A percentile compares a stretch with the other conserved stretches of the same genome.
Evolutionary conservation across 2,888 invertebrate genomes (phyloP).

Genomic region (Drosophila prolongata): DNA sequence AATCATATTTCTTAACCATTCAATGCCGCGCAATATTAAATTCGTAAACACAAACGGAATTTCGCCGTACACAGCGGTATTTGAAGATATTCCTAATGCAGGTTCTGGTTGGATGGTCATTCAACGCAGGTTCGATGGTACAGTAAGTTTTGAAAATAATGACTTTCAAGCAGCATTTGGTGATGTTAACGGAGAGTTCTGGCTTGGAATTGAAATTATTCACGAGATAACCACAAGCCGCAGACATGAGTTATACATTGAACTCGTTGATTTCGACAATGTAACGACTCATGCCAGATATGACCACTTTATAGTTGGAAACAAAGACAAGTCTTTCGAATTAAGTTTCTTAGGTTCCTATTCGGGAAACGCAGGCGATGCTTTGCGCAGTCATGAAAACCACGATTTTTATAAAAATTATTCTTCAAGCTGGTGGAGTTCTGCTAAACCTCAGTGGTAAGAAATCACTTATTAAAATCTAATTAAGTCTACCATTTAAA

Average conservation of each 20-base stretch:
- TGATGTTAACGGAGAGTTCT: neutral
- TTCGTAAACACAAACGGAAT: neutral
- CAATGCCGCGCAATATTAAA: neutral
- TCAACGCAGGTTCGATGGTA: neutral
- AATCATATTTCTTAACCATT: neutral
- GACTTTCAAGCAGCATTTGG: neutral
- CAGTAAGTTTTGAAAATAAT: neutral
- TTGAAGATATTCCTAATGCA: neutral
- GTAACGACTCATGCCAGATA: neutral
- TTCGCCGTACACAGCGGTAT: neutral
- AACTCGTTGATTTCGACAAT: conserved; percentile 1
- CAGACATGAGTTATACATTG: neutral
- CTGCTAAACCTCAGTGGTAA: neutral
- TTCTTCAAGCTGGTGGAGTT: neutral
- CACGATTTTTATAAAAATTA: too few relatives aligned
- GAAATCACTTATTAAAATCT: neutral
- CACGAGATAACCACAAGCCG: neutral
- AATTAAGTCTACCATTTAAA: too few relatives aligned
- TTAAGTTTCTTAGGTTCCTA: neutral
- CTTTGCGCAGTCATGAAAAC: neutral
- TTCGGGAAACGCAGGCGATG: conserved; percentile 7
- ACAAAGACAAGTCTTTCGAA: neutral
- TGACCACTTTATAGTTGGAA: conserved; percentile 6
- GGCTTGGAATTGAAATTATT: neutral
- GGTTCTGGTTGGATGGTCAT: conserved; percentile 6